A percentile compares a stretch with the other conserved stretches of the same genome.
Conservation (phyloP, 1,140 invertebrate genomes). For the Callitettix versicolor region DNA sequence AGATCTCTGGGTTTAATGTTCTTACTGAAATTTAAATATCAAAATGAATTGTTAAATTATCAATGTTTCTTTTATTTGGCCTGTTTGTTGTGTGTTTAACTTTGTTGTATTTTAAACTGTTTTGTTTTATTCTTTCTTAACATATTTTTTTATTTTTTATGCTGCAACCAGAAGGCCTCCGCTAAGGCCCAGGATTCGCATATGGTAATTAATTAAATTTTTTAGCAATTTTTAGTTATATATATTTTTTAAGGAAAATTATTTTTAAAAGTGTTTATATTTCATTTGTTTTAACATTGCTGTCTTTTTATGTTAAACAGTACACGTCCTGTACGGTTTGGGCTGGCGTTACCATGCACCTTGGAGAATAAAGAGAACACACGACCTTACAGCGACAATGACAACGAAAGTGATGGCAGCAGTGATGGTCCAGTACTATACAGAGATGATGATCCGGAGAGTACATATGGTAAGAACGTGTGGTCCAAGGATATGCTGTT, state of each 20-base stretch:
- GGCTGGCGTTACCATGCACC: slow-evolving; percentile 54
- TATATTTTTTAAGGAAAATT: slow-evolving; percentile 14
- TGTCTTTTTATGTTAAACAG: slow-evolving; percentile 35
- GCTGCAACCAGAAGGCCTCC: slow-evolving; percentile 56
- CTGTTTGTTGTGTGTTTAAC: too few relatives aligned
- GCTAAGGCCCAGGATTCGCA: slow-evolving; percentile 77
- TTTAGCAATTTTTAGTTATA: slow-evolving; percentile 3
- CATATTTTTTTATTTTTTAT: slow-evolving; percentile 19
- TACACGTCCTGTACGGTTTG: slow-evolving; percentile 66
- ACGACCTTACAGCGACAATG: slow-evolving; percentile 57
- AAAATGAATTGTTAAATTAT: too few relatives aligned
- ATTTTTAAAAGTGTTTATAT: slow-evolving; percentile 24
- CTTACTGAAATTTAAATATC: too few relatives aligned
- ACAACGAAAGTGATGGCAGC: slow-evolving; percentile 39
- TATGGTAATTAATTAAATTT: too few relatives aligned
- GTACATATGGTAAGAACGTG: slow-evolving; percentile 34
- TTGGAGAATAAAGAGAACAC: slow-evolving; percentile 78
- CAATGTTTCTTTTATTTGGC: too few relatives aligned
- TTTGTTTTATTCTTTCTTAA: slow-evolving; percentile 7
- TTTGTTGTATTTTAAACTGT: neutral
- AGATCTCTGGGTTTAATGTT: too few relatives aligned
- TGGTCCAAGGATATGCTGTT: too few relatives aligned
- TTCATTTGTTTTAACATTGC: slow-evolving; percentile 4
- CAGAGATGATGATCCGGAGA: slow-evolving; percentile 61
- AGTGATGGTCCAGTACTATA: slow-evolving; percentile 59